Percentiles rank a stretch among this genome's conserved stretches.
Evolutionary conservation across 2,888 invertebrate species (phyloP).

Genomic region (Baccha elongata): DNA sequence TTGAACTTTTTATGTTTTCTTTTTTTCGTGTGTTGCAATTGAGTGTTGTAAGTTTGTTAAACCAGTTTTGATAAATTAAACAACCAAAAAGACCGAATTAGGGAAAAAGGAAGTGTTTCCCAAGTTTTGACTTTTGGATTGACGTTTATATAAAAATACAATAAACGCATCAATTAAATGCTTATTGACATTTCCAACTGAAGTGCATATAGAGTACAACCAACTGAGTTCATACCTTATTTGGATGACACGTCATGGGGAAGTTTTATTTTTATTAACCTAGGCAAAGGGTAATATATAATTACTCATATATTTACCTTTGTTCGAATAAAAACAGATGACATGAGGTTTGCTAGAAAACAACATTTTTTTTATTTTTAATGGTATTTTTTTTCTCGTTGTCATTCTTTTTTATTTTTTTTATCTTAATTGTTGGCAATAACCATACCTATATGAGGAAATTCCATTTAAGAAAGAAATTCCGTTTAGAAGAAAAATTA

Average conservation of each 20-base stretch:
- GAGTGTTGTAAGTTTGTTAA: slow-evolving; percentile 7
- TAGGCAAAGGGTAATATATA: slow-evolving; percentile 9
- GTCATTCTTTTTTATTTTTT: not conserved
- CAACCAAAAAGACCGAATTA: slow-evolving; percentile 17
- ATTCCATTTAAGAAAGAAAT: not conserved
- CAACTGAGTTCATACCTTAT: slow-evolving; percentile 20
- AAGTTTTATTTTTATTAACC: not conserved
- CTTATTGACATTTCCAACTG: not conserved
- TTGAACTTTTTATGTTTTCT: slow-evolving; percentile 17
- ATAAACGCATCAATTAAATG: not conserved
- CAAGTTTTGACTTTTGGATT: not conserved
- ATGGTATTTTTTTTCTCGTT: not conserved
- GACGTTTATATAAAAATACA: not conserved
- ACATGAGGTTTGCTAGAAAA: not conserved
- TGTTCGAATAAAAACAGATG: not conserved
- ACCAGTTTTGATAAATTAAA: slow-evolving; percentile 2
- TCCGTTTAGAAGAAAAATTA: not conserved
- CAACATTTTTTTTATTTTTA: not conserved
- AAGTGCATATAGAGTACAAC: slow-evolving; percentile 17
- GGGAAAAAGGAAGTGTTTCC: slow-evolving; percentile 35
- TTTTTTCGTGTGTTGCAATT: slow-evolving; percentile 3
- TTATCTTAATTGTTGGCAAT: not conserved
- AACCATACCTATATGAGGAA: not conserved
- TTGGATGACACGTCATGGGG: slow-evolving; percentile 27
- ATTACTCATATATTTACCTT: slow-evolving; percentile 17